Conservation (phyloP, 2,797 vertebrate species). For the Sebastiscus tertius region DNA sequence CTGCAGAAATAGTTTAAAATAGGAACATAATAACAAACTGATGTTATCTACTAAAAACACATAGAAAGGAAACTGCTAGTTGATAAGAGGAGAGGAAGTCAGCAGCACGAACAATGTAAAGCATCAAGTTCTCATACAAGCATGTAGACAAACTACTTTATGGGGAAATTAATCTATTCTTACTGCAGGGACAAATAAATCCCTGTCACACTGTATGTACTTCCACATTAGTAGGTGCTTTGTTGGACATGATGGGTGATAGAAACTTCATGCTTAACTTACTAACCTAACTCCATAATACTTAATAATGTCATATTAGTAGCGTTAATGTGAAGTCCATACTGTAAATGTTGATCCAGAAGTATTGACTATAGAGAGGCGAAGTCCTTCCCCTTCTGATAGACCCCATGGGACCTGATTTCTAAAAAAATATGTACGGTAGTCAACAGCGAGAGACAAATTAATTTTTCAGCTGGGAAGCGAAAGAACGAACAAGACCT, state of each 20-base stretch:
- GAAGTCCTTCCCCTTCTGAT: too few species aligned
- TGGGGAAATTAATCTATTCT: not conserved
- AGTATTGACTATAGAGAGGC: too few species aligned
- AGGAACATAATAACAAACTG: not conserved
- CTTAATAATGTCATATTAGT: too few species aligned
- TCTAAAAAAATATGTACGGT: too few species aligned
- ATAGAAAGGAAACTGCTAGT: not conserved
- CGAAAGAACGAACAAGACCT: too few species aligned
- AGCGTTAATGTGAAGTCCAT: too few species aligned
- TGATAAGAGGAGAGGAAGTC: not conserved
- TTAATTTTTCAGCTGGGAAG: too few species aligned
- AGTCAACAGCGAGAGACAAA: accelerated
- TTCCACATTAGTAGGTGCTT: not conserved
- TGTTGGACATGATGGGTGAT: not conserved
- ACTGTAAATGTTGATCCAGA: too few species aligned
- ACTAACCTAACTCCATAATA: too few species aligned
- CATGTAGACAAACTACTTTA: not conserved
- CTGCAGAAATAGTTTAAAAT: not conserved
- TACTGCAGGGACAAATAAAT: not conserved
- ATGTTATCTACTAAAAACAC: not conserved
- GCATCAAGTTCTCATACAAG: not conserved
- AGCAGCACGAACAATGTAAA: not conserved
- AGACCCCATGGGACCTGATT: too few species aligned
- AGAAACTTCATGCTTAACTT: not conserved
- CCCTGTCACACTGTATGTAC: not conserved